Conservation (phyloP, 1,140 invertebrate species). For the Drosophila subobscura region DNA sequence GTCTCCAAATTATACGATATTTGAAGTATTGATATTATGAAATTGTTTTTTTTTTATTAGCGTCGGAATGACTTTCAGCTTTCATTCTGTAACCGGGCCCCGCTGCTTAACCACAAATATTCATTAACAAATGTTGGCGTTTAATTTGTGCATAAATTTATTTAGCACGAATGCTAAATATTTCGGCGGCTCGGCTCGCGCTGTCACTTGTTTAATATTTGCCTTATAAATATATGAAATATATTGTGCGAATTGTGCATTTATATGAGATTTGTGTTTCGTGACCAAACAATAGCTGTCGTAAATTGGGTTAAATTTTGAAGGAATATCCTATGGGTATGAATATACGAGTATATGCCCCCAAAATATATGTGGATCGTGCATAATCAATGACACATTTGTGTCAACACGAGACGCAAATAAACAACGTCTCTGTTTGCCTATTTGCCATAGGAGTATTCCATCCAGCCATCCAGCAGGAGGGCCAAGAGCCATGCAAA, state of each 20-base stretch:
- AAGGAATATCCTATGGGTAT: conserved; percentile 15
- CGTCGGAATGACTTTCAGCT: not conserved
- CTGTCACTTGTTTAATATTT: conserved; percentile 35
- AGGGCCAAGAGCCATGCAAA: conserved; percentile 45
- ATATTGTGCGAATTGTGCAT: too few relatives aligned
- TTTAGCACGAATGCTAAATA: conserved; percentile 39
- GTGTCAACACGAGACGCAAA: conserved; percentile 47
- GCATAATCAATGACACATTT: conserved; percentile 54
- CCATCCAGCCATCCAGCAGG: conserved; percentile 15
- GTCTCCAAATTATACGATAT: conserved; percentile 5
- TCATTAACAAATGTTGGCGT: conserved; percentile 14
- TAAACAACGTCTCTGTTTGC: conserved; percentile 45
- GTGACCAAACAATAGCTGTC: conserved; percentile 14
- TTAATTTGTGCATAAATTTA: conserved; percentile 26
- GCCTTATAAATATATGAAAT: conserved; percentile 2
- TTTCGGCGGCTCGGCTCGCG: conserved; percentile 16
- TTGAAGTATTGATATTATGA: conserved; percentile 1
- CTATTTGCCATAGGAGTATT: conserved; percentile 18
- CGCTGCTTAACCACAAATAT: conserved; percentile 10
- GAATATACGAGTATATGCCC: not conserved
- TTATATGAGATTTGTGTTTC: not conserved
- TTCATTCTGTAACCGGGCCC: conserved; percentile 19
- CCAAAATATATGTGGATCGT: conserved; percentile 34
- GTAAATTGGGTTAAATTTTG: conserved; percentile 47
- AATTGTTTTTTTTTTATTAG: not conserved